A percentile compares a stretch with the other conserved stretches of the same genome.
phyloP scores from a whole-genome alignment of 2,888 invertebrate species.

The Cremastobaeus sp. region DNA sequence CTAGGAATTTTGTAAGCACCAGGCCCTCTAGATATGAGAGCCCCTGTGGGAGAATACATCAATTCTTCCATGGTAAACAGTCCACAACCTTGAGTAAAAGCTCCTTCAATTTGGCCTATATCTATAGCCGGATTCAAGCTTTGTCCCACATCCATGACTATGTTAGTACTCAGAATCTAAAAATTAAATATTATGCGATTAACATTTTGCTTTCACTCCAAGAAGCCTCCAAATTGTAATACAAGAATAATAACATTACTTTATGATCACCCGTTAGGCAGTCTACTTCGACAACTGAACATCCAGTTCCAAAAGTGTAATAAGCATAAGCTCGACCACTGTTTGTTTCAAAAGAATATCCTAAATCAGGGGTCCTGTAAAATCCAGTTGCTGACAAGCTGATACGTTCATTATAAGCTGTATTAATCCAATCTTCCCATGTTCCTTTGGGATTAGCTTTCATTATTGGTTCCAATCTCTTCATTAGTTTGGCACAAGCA shows the following conservation, averaged over 20 bases:
- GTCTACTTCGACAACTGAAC: conserved; percentile 93
- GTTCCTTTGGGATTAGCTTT: conserved; percentile 85
- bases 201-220: neutral
- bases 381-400: conserved; percentile 90
- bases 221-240: neutral
- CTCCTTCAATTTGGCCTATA: conserved; percentile 96
- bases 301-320: conserved; percentile 89
- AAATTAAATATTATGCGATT: too few relatives aligned
- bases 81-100: conserved; percentile 94
- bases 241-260: conserved; percentile 71
- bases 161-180: conserved; percentile 88
- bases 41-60: conserved; percentile 89
- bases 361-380: conserved; percentile 85
- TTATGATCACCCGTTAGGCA: conserved; percentile 94
- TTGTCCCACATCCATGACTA: conserved; percentile 96
- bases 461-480: conserved; percentile 86
- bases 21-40: conserved; percentile 89
- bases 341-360: conserved; percentile 84
- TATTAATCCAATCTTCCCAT: conserved; percentile 89
- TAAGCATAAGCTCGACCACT: conserved; percentile 86
- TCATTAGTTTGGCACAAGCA: conserved; percentile 87
- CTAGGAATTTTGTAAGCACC: conserved; percentile 95
- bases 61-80: conserved; percentile 92
- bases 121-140: conserved; percentile 96
- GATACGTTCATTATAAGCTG: conserved; percentile 86